Base-by-base conservation (phyloP, 2,113 vertebrate genomes). In the Porphyrio hochstetteri region DNA sequence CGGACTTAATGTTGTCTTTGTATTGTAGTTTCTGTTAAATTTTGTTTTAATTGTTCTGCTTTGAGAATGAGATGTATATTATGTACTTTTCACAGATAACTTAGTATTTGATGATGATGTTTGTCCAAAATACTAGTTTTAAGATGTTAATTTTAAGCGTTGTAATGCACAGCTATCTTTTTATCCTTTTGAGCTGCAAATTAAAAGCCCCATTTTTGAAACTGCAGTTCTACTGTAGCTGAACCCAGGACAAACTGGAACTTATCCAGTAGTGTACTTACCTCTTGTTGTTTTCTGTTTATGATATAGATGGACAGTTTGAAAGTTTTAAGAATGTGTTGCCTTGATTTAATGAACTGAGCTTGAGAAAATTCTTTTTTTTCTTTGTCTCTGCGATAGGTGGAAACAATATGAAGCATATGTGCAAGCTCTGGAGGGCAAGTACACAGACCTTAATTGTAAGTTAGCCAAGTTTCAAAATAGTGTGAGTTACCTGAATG, bases 391-490 rank as follows among this genome's bases (percentile, higher is more conserved):
- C 78, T 71, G 55, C 44, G 35, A 88, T 97, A 99, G 99, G 97
- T 99, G 99, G 99, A 99, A 99, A 85, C 99, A 99, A 29, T 99
- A 99, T 96, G 99, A 99, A 97, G 98, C 98, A 3, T 99, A 99
- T 1, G 98, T 99, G 85, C 99, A 99, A 98, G 98, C 99, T 98
- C 98, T 99, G 97, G 99, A 99, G 98, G 98, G 99, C n/a, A 99
- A 99, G 97, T 99, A 99, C 97, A 98, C 99, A 94, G 99, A 99
- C 92, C 97, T 99, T 75, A 99, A 99, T 91, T 99, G 99, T 99
- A 99, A 99, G 99, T 99, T 72, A 56, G 8, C 38, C 5, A 46
- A 36, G 44, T 92, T 97, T 85, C 86, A 94, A 74, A 89, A 53
- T 52, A 38, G 11, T 84, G 7, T 1, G 5, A 56, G 16, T 94